Percentiles rank a stretch among this genome's conserved stretches.
Conservation (phyloP, 2,113 vertebrate species). For the Tursiops truncatus region DNA sequence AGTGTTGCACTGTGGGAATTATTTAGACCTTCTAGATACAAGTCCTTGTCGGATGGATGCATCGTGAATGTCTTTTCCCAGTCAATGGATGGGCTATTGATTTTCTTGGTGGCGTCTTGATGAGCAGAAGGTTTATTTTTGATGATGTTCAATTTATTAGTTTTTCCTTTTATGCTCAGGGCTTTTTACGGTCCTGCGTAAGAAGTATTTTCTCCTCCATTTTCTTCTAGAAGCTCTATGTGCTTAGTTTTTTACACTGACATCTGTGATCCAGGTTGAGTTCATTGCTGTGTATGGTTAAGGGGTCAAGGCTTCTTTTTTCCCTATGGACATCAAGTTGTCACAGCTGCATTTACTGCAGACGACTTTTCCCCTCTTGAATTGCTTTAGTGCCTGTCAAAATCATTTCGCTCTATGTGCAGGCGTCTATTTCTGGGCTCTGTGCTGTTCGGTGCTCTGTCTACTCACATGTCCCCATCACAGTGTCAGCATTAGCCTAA, state of each 20-base stretch:
- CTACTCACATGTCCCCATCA: not conserved
- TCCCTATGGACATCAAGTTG: not conserved
- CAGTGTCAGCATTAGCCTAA: not conserved
- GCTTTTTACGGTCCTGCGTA: not conserved
- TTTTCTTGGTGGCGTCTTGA: not conserved
- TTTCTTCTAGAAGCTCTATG: not conserved
- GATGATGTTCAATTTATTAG: not conserved
- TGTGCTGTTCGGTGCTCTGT: not conserved
- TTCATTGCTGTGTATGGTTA: not conserved
- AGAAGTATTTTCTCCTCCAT: not conserved
- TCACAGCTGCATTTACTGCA: not conserved
- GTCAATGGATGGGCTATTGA: not conserved
- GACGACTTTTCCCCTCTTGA: not conserved
- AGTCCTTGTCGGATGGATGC: not conserved
- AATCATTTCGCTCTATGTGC: not conserved
- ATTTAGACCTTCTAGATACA: not conserved
- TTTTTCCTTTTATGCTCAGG: not conserved
- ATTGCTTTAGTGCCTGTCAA: not conserved
- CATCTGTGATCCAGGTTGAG: not conserved
- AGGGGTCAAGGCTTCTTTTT: not conserved
- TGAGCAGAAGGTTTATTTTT: not conserved
- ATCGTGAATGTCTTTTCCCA: not conserved
- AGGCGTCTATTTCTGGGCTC: not conserved
- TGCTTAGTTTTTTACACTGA: not conserved
- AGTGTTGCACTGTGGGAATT: not conserved